Evolutionary conservation across 2,797 vertebrate species (phyloP), one percentile per base, ranked within the genome.

Genomic region (Hybognathus amarus): DNA sequence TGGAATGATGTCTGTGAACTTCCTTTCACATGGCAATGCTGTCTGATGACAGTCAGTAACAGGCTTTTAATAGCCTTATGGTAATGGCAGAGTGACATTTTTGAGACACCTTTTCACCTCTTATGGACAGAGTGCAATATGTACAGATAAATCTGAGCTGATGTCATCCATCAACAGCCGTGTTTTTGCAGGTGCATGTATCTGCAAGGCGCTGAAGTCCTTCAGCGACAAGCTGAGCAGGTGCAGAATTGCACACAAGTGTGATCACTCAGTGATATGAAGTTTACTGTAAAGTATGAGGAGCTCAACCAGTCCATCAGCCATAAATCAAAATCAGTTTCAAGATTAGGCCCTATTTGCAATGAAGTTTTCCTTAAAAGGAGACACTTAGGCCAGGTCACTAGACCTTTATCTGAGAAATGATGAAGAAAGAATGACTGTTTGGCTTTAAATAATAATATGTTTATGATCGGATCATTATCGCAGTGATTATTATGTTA

Each of bases 11-110:
- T 64, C 40, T 40, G 22, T 54, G 64, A 59, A n/a, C 63, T 36
- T 83, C 36, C 66, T 56, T 66, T 42, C 74, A 69, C 50, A 77
- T 69, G 64, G 77, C 67, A 84, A 67, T 68, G 66, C 61, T 56
- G n/a, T 76, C 79, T 74, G 80, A 59, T 77, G 50, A 56, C 22
- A 52, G 59, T 54, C 69, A 10, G 69, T 56, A 69, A 20, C 64
- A 59, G 24, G 38, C 82, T 83, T 83, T 83, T 59, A 77, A 77
- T 83, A 83, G 74, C 74, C 22, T 45, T 13, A n/a, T 4, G 38
- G 82, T 69, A 59, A 81, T 76, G 71, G 76, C 61, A 54, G 70
- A 82, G 64, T 68, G 64, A 47, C 6, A 42, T 24, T 22, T 70
- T 56, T 70, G 17, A 70, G 66, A 83, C 74, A 50, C 66, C 15